phyloP scores from a whole-genome alignment of 2,113 vertebrate genomes.

The Leuciscus idus region DNA sequence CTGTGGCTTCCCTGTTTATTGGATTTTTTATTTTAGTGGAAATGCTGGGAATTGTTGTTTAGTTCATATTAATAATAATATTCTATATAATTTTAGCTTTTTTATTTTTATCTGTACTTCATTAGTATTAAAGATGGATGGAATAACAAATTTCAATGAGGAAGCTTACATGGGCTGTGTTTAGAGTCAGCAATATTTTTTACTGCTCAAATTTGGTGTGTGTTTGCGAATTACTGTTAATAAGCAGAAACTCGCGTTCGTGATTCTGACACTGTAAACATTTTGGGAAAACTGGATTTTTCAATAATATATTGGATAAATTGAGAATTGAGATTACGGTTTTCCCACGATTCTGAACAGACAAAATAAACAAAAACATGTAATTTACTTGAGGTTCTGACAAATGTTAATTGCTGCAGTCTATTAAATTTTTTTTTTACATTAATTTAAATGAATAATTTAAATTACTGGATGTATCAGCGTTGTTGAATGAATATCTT shows the following conservation, averaged over 20 bases:
- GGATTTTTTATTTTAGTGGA: background rate
- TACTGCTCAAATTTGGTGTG: background rate
- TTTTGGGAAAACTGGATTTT: background rate
- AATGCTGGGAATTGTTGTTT: background rate
- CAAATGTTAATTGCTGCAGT: too few relatives aligned
- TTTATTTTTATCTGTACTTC: background rate
- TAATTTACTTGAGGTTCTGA: too few relatives aligned
- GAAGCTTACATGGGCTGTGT: background rate
- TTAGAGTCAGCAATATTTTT: background rate
- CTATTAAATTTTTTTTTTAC: too few relatives aligned
- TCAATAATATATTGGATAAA: too few relatives aligned
- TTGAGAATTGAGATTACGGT: too few relatives aligned
- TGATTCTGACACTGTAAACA: background rate
- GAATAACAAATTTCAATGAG: too few relatives aligned
- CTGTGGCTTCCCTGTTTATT: background rate
- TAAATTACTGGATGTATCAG: too few relatives aligned
- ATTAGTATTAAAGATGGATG: background rate
- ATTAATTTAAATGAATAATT: too few relatives aligned
- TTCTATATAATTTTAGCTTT: background rate
- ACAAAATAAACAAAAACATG: too few relatives aligned
- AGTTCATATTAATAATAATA: background rate
- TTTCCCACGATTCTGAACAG: too few relatives aligned
- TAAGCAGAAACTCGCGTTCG: background rate
- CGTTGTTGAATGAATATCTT: too few relatives aligned
- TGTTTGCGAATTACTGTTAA: background rate